phyloP scores from a whole-genome alignment of 2,797 vertebrate species.

The Sylvia borin region DNA sequence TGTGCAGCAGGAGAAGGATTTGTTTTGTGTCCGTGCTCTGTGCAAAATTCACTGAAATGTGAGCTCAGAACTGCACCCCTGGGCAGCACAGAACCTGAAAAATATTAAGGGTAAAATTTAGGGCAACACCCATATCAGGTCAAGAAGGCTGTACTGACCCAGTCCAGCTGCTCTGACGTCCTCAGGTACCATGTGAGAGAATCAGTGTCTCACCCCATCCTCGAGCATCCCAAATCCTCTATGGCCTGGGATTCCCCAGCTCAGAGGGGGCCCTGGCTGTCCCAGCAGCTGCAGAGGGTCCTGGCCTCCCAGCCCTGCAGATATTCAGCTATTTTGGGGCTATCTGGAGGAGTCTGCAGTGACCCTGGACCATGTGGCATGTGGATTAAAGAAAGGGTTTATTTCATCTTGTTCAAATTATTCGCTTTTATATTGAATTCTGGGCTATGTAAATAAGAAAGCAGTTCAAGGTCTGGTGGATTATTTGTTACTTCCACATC shows the following conservation, averaged over 20 bases:
- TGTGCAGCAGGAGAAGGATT: not conserved
- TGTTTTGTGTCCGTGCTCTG: not conserved
- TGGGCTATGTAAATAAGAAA: constrained; percentile 37
- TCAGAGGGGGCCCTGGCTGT: not conserved
- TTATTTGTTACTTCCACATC: not conserved
- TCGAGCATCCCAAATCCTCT: not conserved
- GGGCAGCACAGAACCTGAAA: not conserved
- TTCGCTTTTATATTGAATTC: not conserved
- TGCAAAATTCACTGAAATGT: not conserved
- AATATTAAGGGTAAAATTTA: not conserved
- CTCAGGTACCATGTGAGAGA: not conserved
- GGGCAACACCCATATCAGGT: not conserved
- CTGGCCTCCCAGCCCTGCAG: not conserved
- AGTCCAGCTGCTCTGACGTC: not conserved
- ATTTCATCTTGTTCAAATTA: not conserved
- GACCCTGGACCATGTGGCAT: not conserved
- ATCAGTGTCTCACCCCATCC: not conserved
- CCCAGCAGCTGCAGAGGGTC: not conserved
- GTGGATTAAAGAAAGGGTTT: not conserved
- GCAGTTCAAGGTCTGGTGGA: not conserved
- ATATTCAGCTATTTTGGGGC: not conserved
- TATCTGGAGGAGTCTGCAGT: not conserved
- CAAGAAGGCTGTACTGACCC: not conserved
- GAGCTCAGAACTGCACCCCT: not conserved
- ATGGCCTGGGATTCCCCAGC: not conserved